A percentile compares a stretch with the other conserved stretches of the same genome.
Evolutionary conservation across 2,797 vertebrate genomes (phyloP).

Genomic region (Emydoidea blandingii): DNA sequence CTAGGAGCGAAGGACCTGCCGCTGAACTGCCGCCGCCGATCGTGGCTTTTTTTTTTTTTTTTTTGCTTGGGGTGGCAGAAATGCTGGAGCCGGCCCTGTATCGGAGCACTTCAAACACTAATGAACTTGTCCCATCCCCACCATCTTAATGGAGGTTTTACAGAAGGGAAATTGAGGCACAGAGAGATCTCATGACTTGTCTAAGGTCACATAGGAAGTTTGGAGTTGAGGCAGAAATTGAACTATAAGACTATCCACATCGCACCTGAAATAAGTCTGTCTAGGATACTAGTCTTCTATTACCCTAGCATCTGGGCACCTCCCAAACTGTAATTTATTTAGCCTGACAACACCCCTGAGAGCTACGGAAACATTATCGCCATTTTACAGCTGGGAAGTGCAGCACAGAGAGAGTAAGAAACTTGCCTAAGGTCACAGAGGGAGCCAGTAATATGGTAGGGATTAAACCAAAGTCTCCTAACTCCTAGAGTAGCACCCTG

Average conservation of each 20-base stretch:
- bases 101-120: not conserved
- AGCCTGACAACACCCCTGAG: not conserved
- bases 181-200: not conserved
- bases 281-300: not conserved
- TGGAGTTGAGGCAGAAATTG: not conserved
- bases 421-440: not conserved
- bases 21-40: too few species aligned
- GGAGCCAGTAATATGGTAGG: not conserved
- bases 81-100: too few species aligned
- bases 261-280: not conserved
- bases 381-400: not conserved
- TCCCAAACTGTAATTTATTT: not conserved
- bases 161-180: not conserved
- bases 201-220: not conserved
- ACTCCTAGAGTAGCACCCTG: not conserved
- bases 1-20: too few species aligned
- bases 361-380: not conserved
- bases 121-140: not conserved
- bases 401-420: not conserved
- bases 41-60: too few species aligned
- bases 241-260: not conserved
- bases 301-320: not conserved
- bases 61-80: too few species aligned
- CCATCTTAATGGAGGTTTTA: not conserved
- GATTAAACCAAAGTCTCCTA: not conserved